Evolutionary conservation across 2,888 invertebrate species (phyloP).

Genomic region (Papilio protenor): DNA sequence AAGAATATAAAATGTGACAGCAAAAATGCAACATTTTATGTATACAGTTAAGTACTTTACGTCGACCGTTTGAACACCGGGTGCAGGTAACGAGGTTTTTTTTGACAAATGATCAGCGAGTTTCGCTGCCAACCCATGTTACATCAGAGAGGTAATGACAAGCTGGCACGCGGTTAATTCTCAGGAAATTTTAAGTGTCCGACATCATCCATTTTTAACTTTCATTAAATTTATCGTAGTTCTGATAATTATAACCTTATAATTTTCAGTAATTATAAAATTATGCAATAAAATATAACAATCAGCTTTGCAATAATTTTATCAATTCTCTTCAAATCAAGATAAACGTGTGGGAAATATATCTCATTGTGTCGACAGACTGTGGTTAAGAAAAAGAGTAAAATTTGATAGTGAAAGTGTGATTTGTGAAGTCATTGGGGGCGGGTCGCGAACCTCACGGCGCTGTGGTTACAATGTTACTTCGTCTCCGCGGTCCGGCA

Average conservation of each 20-base stretch:
- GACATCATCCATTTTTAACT: neutral
- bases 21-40: slow-evolving; percentile 32
- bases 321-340: slow-evolving; percentile 5
- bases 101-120: slow-evolving; percentile 20
- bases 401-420: slow-evolving; percentile 29
- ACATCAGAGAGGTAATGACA: slow-evolving; percentile 17
- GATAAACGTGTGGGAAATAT: slow-evolving; percentile 26
- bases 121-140: slow-evolving; percentile 9
- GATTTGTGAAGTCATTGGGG: slow-evolving; percentile 22
- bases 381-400: neutral
- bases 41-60: neutral
- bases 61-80: neutral
- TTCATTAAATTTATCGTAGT: neutral
- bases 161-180: slow-evolving; percentile 15
- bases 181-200: neutral
- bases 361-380: slow-evolving; percentile 14
- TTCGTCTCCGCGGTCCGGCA: neutral
- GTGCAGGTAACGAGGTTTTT: slow-evolving; percentile 14
- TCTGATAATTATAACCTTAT: slow-evolving; percentile 6
- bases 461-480: slow-evolving; percentile 14
- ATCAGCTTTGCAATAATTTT: neutral
- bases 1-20: neutral
- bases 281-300: neutral
- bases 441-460: slow-evolving; percentile 19
- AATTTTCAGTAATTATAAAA: neutral